phyloP scores from a whole-genome alignment of 2,113 vertebrate species.

The Tragelaphus buxtoni region DNA sequence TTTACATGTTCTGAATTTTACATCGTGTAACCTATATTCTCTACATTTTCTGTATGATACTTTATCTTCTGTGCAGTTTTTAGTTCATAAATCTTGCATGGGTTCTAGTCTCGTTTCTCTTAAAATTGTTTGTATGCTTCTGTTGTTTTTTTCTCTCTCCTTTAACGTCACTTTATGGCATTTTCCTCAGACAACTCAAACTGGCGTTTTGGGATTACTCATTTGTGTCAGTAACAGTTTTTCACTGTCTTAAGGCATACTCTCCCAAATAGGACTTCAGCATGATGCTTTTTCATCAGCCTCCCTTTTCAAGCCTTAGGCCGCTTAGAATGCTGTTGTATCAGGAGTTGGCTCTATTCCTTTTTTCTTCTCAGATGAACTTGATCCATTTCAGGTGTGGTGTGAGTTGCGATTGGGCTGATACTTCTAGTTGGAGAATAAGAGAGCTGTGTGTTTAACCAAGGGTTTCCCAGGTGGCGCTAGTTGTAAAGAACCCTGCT shows the following conservation, averaged over 20 bases:
- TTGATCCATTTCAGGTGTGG: not conserved
- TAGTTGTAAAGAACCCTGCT: not conserved
- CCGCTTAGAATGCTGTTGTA: not conserved
- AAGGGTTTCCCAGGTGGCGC: not conserved
- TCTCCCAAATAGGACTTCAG: not conserved
- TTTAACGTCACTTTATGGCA: not conserved
- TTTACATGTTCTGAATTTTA: constrained; percentile 11
- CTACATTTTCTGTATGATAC: not conserved
- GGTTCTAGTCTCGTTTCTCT: not conserved
- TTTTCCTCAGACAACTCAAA: not conserved
- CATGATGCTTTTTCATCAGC: not conserved
- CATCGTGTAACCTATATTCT: not conserved
- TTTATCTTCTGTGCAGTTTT: not conserved
- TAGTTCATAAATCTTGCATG: not conserved
- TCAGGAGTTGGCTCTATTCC: not conserved
- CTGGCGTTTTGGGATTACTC: not conserved
- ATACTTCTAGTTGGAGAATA: not conserved
- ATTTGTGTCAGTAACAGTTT: not conserved
- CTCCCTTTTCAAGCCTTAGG: not conserved
- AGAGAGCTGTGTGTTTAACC: not conserved
- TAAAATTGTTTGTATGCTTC: not conserved
- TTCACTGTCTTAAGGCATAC: not conserved
- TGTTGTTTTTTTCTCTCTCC: not conserved
- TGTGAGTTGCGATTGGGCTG: not conserved
- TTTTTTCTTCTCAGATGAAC: not conserved